Evolutionary conservation across 2,797 vertebrate species (phyloP).

Genomic region (Tinamus major): DNA sequence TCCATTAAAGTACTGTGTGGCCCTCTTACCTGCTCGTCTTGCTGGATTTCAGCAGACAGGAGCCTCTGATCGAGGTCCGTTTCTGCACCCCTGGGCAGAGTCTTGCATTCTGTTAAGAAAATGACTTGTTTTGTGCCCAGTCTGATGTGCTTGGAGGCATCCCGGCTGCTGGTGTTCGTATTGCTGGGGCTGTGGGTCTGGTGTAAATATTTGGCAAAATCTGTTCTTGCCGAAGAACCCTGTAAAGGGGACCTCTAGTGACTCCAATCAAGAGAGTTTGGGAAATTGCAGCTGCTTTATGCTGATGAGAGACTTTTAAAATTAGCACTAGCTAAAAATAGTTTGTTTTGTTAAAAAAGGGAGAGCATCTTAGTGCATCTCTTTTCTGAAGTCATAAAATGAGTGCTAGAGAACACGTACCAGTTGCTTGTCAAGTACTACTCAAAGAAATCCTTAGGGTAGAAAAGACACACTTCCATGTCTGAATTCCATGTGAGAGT

Average conservation of each 20-base stretch:
- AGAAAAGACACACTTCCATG: background rate
- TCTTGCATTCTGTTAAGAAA: background rate
- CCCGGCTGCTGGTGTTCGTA: background rate
- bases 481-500: background rate
- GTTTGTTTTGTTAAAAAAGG: background rate
- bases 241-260: accelerated
- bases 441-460: background rate
- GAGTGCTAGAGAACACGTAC: background rate
- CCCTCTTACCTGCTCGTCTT: background rate
- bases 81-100: accelerated
- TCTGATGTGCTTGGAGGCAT: background rate
- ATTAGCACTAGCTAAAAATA: background rate
- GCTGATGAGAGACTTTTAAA: background rate
- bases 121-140: background rate
- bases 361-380: background rate
- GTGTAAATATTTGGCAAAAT: background rate
- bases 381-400: background rate
- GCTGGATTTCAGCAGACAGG: background rate
- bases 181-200: background rate
- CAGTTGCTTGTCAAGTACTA: background rate
- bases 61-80: background rate
- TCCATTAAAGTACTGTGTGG: background rate
- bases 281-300: background rate
- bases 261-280: background rate
- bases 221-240: background rate